Percentiles rank a stretch among this genome's conserved stretches.
Conservation (phyloP, 2,888 invertebrate species). For the Myopa testacea region DNA sequence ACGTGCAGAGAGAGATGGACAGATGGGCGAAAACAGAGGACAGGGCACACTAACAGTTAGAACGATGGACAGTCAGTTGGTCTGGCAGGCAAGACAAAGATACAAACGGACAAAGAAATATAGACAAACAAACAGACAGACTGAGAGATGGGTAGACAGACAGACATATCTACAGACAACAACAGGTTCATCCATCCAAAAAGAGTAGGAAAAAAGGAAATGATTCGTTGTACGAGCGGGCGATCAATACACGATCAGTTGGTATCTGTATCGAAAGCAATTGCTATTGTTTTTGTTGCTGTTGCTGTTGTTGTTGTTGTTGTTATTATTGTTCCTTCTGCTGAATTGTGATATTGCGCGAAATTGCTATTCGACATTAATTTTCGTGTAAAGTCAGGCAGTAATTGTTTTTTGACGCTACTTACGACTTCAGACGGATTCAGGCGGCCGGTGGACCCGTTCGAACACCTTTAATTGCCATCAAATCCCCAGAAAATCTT, state of each 20-base stretch:
- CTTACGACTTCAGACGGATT: slow-evolving; percentile 43
- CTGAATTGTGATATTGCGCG: slow-evolving; percentile 39
- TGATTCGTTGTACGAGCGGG: slow-evolving; percentile 5
- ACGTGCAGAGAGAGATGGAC: slow-evolving; percentile 14
- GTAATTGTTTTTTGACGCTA: slow-evolving; percentile 53
- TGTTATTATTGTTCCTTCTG: slow-evolving; percentile 35
- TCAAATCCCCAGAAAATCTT: neutral
- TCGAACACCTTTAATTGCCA: slow-evolving; percentile 19
- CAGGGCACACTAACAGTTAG: no score
- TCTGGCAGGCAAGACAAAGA: neutral
- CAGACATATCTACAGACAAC: slow-evolving; percentile 13
- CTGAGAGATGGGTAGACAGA: no score
- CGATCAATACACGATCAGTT: slow-evolving; percentile 30
- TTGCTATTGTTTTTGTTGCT: slow-evolving; percentile 22
- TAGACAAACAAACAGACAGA: neutral
- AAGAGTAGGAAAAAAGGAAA: slow-evolving; percentile 27
- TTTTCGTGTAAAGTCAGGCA: slow-evolving; percentile 47
- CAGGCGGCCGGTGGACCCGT: slow-evolving; percentile 17
- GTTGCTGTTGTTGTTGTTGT: slow-evolving; percentile 9
- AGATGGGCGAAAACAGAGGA: slow-evolving; percentile 7
- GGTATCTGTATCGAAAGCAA: slow-evolving; percentile 5
- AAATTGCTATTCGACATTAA: slow-evolving; percentile 50
- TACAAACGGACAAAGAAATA: neutral
- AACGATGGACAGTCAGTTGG: slow-evolving; percentile 9
- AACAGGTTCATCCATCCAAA: slow-evolving; percentile 28